These are phyloP conservation scores for Spongilla lacustris DNA, from an alignment of 37 sponge, comb jelly and placozoan genomes.

Conservation along the genomic window DNA sequence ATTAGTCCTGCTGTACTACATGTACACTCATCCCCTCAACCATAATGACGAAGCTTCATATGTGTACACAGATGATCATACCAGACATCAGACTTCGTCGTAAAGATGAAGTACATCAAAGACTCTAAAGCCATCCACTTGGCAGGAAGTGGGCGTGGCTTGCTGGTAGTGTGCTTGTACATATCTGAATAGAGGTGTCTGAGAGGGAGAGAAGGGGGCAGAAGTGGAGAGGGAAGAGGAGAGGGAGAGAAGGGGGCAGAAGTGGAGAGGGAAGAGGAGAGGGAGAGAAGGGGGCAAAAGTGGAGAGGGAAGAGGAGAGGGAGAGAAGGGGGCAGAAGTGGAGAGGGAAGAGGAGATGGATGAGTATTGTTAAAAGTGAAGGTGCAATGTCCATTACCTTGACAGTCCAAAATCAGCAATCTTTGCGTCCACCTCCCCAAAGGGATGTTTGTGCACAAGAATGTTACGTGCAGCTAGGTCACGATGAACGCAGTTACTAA, in stretches of 20 bases:
- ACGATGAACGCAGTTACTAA: conserved; percentile 81
- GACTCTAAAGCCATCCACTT: conserved; percentile 90
- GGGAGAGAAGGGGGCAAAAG: not conserved
- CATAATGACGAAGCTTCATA: not conserved
- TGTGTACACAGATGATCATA: conserved; percentile 1
- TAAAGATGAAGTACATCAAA: conserved; percentile 80
- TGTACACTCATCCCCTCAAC: too few relatives aligned
- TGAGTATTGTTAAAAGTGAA: too few relatives aligned
- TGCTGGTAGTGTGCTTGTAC: conserved; percentile 67
- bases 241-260: not conserved
- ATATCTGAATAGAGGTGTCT: conserved; percentile 85
- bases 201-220: not conserved
- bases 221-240: not conserved
- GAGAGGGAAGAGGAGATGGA: not conserved
- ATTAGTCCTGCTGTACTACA: too few relatives aligned
- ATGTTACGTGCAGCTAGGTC: conserved; percentile 88
- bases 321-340: not conserved
- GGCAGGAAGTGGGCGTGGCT: conserved; percentile 88
- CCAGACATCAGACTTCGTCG: conserved; percentile 82
- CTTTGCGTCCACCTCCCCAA: conserved; percentile 58
- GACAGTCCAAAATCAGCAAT: conserved; percentile 91
- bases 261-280: not conserved
- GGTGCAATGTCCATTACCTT: conserved; percentile 61
- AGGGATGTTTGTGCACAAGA: conserved; percentile 53
- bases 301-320: not conserved